These are phyloP conservation scores for Acanthaster planci DNA, from an alignment of 35 echinoderm and acorn worm genomes.

Conservation along the genomic window DNA sequence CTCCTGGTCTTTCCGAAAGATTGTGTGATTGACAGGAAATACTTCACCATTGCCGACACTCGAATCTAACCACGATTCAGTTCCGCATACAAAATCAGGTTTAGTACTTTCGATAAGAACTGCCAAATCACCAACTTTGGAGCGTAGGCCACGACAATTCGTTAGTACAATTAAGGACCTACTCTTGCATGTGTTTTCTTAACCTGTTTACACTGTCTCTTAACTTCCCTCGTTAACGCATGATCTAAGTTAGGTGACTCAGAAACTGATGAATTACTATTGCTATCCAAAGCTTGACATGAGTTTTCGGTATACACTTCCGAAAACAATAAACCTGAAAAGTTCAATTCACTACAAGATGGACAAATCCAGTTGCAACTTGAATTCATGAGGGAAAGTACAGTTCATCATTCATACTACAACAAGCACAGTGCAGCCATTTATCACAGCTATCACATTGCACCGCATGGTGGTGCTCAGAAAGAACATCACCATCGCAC, in stretches of 20 bases:
- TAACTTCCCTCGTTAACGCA: too few relatives aligned
- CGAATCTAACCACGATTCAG: slow-evolving; percentile 38
- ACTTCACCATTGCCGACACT: slow-evolving; percentile 1
- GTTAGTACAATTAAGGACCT: too few relatives aligned
- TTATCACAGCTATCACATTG: slow-evolving; percentile 47
- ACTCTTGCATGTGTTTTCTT: too few relatives aligned
- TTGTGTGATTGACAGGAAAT: slow-evolving; percentile 6
- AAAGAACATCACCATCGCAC: slow-evolving; percentile 40
- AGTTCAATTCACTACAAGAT: not conserved
- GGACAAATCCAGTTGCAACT: slow-evolving; percentile 42
- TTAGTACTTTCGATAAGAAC: not conserved
- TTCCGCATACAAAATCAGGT: slow-evolving; percentile 41
- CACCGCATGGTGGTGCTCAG: slow-evolving; percentile 18
- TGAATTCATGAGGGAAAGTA: slow-evolving; percentile 18
- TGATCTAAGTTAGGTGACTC: too few relatives aligned
- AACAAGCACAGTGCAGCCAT: slow-evolving; percentile 24
- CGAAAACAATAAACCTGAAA: slow-evolving; percentile 3
- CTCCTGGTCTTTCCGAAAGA: slow-evolving; percentile 27
- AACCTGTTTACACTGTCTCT: too few relatives aligned
- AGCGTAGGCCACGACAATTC: slow-evolving; percentile 10
- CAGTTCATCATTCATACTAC: slow-evolving; percentile 3
- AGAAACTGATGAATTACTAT: too few relatives aligned
- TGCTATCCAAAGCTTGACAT: not conserved
- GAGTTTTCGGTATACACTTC: not conserved
- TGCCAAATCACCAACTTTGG: slow-evolving; percentile 23